Percentiles rank a stretch among this genome's conserved stretches.
These are phyloP conservation scores for Chymomyza procnemis DNA, from an alignment of 2,888 invertebrate genomes.

Conservation along the genomic window DNA sequence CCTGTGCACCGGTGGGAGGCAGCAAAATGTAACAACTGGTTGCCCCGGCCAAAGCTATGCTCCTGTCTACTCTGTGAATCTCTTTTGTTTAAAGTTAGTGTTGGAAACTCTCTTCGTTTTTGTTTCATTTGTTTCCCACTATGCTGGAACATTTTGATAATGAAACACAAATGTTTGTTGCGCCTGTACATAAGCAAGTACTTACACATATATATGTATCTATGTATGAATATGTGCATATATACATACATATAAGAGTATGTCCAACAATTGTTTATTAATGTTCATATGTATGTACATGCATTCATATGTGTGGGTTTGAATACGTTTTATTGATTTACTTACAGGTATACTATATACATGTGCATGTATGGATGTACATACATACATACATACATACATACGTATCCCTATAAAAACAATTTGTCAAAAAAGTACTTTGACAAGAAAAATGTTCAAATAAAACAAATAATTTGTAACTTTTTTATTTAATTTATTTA, in stretches of 20 bases:
- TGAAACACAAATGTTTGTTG: conserved; percentile 47
- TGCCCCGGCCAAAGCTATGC: background rate
- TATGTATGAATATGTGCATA: background rate
- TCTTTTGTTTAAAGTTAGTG: background rate
- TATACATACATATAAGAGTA: too few species aligned
- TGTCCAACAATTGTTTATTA: too few species aligned
- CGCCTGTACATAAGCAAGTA: background rate
- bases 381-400: background rate
- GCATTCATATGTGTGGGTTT: background rate
- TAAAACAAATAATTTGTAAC: too few species aligned
- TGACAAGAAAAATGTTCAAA: background rate
- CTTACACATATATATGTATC: background rate
- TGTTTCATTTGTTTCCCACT: conserved; percentile 25
- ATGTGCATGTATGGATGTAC: background rate
- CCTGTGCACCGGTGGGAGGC: conserved; percentile 16
- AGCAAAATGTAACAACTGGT: background rate
- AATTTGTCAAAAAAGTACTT: background rate
- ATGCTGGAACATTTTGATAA: conserved; percentile 21
- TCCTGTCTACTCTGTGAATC: background rate
- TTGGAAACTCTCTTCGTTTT: conserved; percentile 54
- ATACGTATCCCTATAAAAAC: background rate
- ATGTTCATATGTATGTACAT: background rate
- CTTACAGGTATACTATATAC: background rate
- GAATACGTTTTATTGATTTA: background rate
- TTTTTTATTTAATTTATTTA: background rate